These are phyloP conservation scores for Tokudaia muenninki DNA, from an alignment of 2,797 vertebrate species.

Conservation along the genomic window DNA sequence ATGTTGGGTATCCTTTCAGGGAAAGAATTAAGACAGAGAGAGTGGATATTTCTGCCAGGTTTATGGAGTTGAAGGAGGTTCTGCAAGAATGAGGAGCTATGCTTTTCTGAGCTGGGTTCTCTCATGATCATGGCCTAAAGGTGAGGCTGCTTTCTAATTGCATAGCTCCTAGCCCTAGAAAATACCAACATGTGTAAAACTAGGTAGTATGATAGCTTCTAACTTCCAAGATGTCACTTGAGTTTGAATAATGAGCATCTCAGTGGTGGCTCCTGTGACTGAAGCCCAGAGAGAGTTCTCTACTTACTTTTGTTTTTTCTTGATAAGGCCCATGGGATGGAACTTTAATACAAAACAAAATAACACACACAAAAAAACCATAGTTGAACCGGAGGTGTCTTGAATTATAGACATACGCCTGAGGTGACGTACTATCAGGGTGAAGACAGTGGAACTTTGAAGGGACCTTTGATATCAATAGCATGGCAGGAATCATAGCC, in stretches of 20 bases:
- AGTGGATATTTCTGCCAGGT: not conserved
- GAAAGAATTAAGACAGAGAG: not conserved
- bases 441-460: not conserved
- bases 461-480: not conserved
- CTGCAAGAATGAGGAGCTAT: not conserved
- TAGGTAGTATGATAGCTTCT: not conserved
- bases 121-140: not conserved
- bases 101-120: not conserved
- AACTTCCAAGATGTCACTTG: not conserved
- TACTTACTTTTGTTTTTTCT: constrained; percentile 12
- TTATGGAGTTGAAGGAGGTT: not conserved
- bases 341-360: not conserved
- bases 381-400: not conserved
- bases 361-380: not conserved
- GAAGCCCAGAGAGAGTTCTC: not conserved
- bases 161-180: not conserved
- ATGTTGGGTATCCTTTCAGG: not conserved
- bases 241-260: not conserved
- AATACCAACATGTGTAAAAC: not conserved
- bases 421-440: not conserved
- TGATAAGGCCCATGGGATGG: not conserved
- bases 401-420: not conserved
- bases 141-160: not conserved
- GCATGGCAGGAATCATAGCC: not conserved
- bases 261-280: not conserved